These are phyloP conservation scores for Clarias fuscus DNA, from an alignment of 2,797 vertebrate species.

Conservation along the genomic window DNA sequence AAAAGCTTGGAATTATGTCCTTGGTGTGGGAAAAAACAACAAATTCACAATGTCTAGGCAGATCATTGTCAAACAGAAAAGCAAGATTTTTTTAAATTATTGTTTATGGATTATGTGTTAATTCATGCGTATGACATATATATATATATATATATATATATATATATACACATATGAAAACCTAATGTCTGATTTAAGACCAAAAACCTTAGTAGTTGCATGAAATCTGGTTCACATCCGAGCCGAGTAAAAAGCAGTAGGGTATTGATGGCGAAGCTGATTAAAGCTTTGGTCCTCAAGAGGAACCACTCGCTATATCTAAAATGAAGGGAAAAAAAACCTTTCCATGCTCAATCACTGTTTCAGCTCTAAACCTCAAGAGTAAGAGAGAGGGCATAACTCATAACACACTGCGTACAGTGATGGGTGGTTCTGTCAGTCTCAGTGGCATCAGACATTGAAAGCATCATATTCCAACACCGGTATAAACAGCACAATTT, in stretches of 20 bases:
- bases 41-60: background rate
- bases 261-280: background rate
- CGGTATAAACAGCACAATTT: slow-evolving; percentile 67
- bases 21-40: background rate
- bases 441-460: background rate
- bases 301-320: background rate
- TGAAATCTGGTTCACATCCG: slow-evolving; percentile 16
- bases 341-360: background rate
- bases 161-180: too few relatives aligned
- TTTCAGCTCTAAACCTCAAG: background rate
- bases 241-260: slow-evolving; percentile 1
- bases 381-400: background rate
- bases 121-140: background rate
- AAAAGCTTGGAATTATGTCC: too few relatives aligned
- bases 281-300: slow-evolving; percentile 11
- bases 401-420: background rate
- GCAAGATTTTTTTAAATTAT: background rate
- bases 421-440: background rate
- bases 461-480: slow-evolving; percentile 25
- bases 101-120: background rate
- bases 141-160: too few relatives aligned
- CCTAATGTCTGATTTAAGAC: background rate
- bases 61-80: background rate
- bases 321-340: background rate
- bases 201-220: background rate